Conservation (phyloP, 2,888 invertebrate species). For the Patella ulyssiponensis region DNA sequence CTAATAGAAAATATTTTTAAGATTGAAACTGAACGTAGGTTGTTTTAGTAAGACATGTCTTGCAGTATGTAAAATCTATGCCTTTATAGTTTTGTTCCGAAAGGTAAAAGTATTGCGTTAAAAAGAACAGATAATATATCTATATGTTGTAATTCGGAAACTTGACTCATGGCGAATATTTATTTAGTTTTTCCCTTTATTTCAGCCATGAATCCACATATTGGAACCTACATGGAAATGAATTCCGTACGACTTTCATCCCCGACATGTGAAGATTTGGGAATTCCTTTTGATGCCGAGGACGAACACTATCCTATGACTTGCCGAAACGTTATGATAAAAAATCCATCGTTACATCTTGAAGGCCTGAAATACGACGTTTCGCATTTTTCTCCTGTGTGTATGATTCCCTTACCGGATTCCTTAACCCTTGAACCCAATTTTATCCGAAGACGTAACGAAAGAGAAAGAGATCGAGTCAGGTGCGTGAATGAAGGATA, state of each 20-base stretch:
- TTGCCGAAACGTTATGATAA: constrained; percentile 34
- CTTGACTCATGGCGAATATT: too few species aligned
- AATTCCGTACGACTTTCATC: constrained; percentile 46
- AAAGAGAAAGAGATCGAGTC: constrained; percentile 69
- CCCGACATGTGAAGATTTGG: constrained; percentile 64
- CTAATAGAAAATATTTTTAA: too few species aligned
- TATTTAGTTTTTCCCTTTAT: too few species aligned
- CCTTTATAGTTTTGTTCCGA: too few species aligned
- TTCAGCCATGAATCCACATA: too few species aligned
- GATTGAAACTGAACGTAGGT: too few species aligned
- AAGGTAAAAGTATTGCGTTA: too few species aligned
- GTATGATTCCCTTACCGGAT: constrained; percentile 66
- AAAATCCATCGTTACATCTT: constrained; percentile 44
- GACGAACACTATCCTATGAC: constrained; percentile 27
- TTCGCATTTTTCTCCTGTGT: constrained; percentile 64
- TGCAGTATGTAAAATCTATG: too few species aligned
- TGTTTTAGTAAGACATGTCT: too few species aligned
- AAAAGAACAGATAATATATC: too few species aligned
- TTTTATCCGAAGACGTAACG: constrained; percentile 69
- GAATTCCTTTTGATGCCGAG: constrained; percentile 56
- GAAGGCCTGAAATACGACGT: constrained; percentile 43
- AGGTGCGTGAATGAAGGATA: constrained; percentile 71
- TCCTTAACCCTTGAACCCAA: constrained; percentile 59
- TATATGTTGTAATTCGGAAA: too few species aligned
- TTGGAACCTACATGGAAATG: constrained; percentile 24